Conservation (phyloP, 2,113 vertebrate genomes). For the Mobula birostris region DNA sequence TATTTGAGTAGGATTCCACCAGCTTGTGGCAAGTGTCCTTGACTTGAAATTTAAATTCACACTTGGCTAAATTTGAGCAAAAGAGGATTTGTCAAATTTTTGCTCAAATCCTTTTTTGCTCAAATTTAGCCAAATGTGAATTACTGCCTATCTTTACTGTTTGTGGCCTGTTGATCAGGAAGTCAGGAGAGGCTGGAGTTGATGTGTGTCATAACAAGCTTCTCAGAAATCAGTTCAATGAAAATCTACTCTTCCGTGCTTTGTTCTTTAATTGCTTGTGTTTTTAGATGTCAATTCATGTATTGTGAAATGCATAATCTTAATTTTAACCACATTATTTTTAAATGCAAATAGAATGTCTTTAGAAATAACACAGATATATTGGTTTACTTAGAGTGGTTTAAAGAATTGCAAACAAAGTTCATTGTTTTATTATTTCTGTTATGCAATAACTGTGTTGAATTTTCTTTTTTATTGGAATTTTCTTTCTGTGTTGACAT, state of each 20-base stretch:
- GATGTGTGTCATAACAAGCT: too few relatives aligned
- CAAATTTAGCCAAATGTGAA: too few relatives aligned
- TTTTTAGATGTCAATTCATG: neutral
- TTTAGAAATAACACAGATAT: neutral
- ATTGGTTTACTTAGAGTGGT: neutral
- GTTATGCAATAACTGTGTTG: neutral
- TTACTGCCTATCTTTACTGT: too few relatives aligned
- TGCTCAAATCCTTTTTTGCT: too few relatives aligned
- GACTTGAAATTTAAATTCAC: neutral
- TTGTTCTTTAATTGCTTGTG: neutral
- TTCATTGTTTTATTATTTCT: neutral
- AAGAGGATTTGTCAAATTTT: neutral
- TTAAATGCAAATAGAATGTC: neutral
- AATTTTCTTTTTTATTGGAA: neutral
- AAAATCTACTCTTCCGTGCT: neutral
- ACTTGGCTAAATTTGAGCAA: neutral
- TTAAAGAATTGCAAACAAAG: neutral
- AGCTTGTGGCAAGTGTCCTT: neutral
- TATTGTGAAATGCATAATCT: neutral
- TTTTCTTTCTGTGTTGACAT: neutral
- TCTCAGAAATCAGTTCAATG: neutral
- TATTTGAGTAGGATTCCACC: neutral
- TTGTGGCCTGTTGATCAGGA: too few relatives aligned
- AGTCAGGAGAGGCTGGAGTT: too few relatives aligned
- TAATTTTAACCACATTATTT: neutral